Percentiles rank a stretch among this genome's conserved stretches.
These are phyloP conservation scores for Drosophila albomicans DNA, from an alignment of 1,140 invertebrate genomes.

Conservation along the genomic window DNA sequence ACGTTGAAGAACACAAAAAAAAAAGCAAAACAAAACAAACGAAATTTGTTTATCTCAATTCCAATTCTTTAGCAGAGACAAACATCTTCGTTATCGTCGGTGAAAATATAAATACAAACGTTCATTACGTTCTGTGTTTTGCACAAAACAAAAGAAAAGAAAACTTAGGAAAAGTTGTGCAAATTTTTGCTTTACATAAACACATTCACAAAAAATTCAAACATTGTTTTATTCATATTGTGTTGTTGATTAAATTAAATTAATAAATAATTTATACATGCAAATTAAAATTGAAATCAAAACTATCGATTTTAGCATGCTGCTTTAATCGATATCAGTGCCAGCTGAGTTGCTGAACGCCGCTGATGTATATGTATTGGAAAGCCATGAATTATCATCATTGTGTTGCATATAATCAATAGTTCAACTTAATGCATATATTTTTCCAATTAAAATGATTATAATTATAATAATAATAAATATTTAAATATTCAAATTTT, in stretches of 20 bases:
- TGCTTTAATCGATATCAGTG: background rate
- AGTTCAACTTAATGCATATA: too few species aligned
- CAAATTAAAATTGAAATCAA: background rate
- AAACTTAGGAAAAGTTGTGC: background rate
- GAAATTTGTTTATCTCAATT: conserved; percentile 2
- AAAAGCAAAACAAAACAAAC: background rate
- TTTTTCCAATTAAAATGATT: too few species aligned
- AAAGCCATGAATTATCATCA: too few species aligned
- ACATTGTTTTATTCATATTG: background rate
- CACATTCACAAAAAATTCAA: too few species aligned
- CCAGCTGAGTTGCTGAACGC: too few species aligned
- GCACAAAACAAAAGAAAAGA: background rate
- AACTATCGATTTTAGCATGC: background rate
- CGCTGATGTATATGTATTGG: too few species aligned
- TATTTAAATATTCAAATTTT: background rate
- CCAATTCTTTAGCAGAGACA: conserved; percentile 3
- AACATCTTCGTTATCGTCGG: background rate
- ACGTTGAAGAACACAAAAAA: conserved; percentile 2
- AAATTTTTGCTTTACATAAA: background rate
- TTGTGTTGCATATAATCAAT: too few species aligned
- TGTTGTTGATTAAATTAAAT: background rate
- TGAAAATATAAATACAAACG: background rate
- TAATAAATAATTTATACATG: background rate
- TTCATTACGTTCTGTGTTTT: conserved; percentile 3
- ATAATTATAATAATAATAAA: too few species aligned